phyloP scores from a whole-genome alignment of 1,140 invertebrate species.

The Limonius californicus region DNA sequence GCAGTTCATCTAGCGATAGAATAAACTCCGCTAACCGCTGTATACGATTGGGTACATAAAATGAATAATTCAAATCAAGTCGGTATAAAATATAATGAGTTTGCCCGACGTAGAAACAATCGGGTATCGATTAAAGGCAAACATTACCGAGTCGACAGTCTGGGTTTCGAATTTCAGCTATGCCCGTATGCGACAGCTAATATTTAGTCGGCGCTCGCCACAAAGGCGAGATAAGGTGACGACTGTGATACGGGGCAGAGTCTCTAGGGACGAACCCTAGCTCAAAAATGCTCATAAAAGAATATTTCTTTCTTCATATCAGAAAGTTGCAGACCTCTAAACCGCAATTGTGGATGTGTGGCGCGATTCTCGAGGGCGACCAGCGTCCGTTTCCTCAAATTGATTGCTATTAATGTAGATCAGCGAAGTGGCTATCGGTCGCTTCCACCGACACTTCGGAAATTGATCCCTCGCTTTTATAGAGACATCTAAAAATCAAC shows the following conservation, averaged over 20 bases:
- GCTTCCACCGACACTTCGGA: not conserved
- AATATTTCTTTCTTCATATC: constrained; percentile 34
- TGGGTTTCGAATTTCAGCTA: constrained; percentile 6
- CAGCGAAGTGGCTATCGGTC: not conserved
- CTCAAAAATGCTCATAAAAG: constrained; percentile 32
- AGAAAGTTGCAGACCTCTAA: constrained; percentile 30
- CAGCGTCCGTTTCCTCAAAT: constrained; percentile 18
- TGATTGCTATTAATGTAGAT: constrained; percentile 18
- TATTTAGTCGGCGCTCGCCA: constrained; percentile 22
- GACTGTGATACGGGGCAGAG: constrained; percentile 21
- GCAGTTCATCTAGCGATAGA: constrained; percentile 14
- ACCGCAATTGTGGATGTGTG: constrained; percentile 26
- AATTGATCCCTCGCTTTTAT: not conserved
- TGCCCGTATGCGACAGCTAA: constrained; percentile 18
- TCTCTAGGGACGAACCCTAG: constrained; percentile 19
- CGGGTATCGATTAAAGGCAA: constrained; percentile 28
- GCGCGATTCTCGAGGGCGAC: constrained; percentile 24
- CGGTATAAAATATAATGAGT: constrained; percentile 28
- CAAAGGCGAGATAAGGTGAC: constrained; percentile 18
- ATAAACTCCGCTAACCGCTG: constrained; percentile 17
- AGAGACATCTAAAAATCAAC: too few species aligned
- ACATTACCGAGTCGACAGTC: constrained; percentile 20
- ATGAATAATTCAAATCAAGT: constrained; percentile 27
- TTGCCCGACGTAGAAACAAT: constrained; percentile 19
- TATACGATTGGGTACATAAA: constrained; percentile 18